phyloP scores from a whole-genome alignment of 1,140 invertebrate species.

The Rhyzopertha dominica region DNA sequence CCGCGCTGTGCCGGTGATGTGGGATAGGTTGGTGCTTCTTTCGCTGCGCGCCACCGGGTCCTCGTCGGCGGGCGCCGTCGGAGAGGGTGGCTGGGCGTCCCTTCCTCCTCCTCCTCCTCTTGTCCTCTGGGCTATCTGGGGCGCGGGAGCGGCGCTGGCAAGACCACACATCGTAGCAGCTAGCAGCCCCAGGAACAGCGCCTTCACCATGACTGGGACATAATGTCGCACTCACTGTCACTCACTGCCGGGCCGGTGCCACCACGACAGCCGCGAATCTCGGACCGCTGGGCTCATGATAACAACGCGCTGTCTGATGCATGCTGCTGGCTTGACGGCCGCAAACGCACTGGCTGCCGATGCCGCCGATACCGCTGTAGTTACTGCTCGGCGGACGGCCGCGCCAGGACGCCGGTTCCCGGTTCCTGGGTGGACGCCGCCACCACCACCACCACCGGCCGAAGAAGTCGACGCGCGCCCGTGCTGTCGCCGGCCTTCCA shows the following conservation, averaged over 20 bases:
- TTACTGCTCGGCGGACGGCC: constrained; percentile 42
- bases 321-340: constrained; percentile 25
- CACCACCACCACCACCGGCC: constrained; percentile 41
- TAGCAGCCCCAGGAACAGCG: constrained; percentile 43
- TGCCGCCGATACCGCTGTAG: constrained; percentile 43
- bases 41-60: constrained; percentile 48
- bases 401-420: too few species aligned
- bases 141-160: constrained; percentile 35
- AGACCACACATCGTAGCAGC: constrained; percentile 42
- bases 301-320: constrained; percentile 21
- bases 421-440: constrained; percentile 43
- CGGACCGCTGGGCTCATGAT: constrained; percentile 27
- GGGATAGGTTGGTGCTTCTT: constrained; percentile 68
- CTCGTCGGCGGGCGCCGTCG: constrained; percentile 25
- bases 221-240: constrained; percentile 40
- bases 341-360: constrained; percentile 29
- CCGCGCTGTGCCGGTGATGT: constrained; percentile 64
- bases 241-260: constrained; percentile 27
- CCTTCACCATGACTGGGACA: constrained; percentile 47
- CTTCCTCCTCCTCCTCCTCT: background rate
- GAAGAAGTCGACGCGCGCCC: background rate
- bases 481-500: constrained; percentile 2
- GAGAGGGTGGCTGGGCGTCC: constrained; percentile 13
- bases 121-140: constrained; percentile 15
- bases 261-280: constrained; percentile 24